Base-by-base conservation (phyloP, 2,797 vertebrate species). In the Furcifer pardalis region DNA sequence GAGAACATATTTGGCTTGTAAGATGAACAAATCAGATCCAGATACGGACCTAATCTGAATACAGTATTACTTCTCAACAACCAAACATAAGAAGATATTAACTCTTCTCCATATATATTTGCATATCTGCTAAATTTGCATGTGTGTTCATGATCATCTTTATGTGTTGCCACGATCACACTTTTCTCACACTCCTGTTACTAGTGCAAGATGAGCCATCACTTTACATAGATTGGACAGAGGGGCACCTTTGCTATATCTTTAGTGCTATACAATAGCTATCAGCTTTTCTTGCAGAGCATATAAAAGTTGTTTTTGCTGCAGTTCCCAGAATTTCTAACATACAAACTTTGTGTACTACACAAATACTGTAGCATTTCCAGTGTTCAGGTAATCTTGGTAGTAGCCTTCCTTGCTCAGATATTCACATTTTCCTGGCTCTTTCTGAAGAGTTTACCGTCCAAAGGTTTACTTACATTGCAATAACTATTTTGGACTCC, bases 381-480 rank as follows among this genome's bases (percentile, higher is more conserved):
- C 35, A 59, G 6, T 27, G 10, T 46, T 56, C 46, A 88, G 90
- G 75, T n/a, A 68, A 87, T 52, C 79, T 60, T 37, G 0, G 1
- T 77, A 84, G 84, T 42, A 25, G n/a, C 0, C 32, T 82, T 52
- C n/a, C 19, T 44, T 10, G 63, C 2, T 1, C n/a, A 7, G 42
- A 75, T 90, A 63, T 42, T 9, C 17, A 80, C 42, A 35, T 25
- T 2, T 30, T 81, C 49, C n/a, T 82, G 66, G 17, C 0, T 32
- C 27, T 17, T 86, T 71, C 83, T 32, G 77, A 85, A 49, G 23
- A 10, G 9, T 35, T 81, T 81, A 32, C 19, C 37, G 59, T 85
- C 37, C 46, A 59, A 0, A 32, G 52, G 35, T 40, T 76, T 0
- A 30, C 21, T n/a, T 68, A 21, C 19, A 7, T 82, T 56, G 23